These are phyloP conservation scores for Drosophila yooni DNA, from an alignment of 2,888 invertebrate genomes.

Conservation along the genomic window DNA sequence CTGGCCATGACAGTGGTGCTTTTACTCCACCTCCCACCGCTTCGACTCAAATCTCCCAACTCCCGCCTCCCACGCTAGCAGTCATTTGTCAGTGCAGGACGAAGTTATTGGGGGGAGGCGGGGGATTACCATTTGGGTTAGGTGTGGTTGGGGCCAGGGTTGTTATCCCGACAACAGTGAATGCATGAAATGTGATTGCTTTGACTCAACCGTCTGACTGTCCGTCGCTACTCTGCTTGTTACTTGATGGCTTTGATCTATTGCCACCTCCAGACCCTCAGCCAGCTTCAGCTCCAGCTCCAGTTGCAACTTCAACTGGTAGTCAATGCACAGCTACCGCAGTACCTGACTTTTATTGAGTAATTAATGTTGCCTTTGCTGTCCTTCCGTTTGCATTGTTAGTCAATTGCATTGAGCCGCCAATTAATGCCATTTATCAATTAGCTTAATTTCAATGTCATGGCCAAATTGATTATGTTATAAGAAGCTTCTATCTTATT, in stretches of 20 bases:
- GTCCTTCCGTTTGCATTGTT: conserved; percentile 9
- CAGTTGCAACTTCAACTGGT: background rate
- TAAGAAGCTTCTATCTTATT: background rate
- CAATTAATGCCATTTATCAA: conserved; percentile 38
- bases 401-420: conserved; percentile 15
- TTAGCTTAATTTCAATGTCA: conserved; percentile 47
- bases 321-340: conserved; percentile 1
- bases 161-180: conserved; percentile 34
- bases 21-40: conserved; percentile 6
- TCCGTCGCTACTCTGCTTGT: conserved; percentile 18
- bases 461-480: conserved; percentile 10
- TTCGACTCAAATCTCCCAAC: background rate
- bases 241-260: conserved; percentile 64
- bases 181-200: conserved; percentile 66
- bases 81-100: conserved; percentile 40
- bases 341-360: conserved; percentile 54
- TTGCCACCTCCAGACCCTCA: background rate
- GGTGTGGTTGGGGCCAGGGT: conserved; percentile 17
- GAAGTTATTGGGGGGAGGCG: background rate
- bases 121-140: conserved; percentile 5
- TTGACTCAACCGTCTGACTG: conserved; percentile 34
- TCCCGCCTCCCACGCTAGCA: background rate
- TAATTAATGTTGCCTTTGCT: conserved; percentile 59
- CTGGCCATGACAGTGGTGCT: conserved; percentile 47
- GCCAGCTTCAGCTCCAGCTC: background rate